Conservation (phyloP, 92 coral and sea anemone species). For the Actinostola sp. region DNA sequence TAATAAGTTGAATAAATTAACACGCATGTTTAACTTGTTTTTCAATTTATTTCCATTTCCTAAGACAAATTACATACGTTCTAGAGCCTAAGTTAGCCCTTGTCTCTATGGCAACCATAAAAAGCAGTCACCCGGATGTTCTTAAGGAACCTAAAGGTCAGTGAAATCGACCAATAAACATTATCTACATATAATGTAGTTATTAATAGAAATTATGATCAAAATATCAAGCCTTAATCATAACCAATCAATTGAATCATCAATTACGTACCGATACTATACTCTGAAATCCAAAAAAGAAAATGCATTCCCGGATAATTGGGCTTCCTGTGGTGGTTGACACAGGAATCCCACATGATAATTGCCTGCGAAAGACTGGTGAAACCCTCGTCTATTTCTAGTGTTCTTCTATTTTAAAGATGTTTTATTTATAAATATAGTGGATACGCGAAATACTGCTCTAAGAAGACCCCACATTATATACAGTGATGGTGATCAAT, state of each 20-base stretch:
- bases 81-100: slow-evolving; percentile 34
- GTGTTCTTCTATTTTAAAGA: background rate
- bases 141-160: slow-evolving; percentile 3
- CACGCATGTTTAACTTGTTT: background rate
- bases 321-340: background rate
- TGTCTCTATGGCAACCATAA: slow-evolving; percentile 36
- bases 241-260: slow-evolving; percentile 14
- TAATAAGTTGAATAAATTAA: too few relatives aligned
- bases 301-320: background rate
- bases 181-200: slow-evolving; percentile 35
- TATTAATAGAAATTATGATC: slow-evolving; percentile 9
- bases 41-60: slow-evolving; percentile 23
- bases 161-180: slow-evolving; percentile 23
- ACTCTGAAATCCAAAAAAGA: background rate
- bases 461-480: too few relatives aligned
- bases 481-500: background rate
- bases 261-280: slow-evolving; percentile 8
- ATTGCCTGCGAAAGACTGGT: background rate
- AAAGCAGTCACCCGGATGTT: slow-evolving; percentile 21
- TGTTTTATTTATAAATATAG: background rate
- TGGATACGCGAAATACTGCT: too few relatives aligned
- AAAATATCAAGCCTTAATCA: slow-evolving; percentile 8
- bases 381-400: background rate
- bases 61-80: background rate
- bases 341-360: slow-evolving; percentile 5